Evolutionary conservation across 2,888 invertebrate species (phyloP).

Genomic region (Charanyca ferruginea): DNA sequence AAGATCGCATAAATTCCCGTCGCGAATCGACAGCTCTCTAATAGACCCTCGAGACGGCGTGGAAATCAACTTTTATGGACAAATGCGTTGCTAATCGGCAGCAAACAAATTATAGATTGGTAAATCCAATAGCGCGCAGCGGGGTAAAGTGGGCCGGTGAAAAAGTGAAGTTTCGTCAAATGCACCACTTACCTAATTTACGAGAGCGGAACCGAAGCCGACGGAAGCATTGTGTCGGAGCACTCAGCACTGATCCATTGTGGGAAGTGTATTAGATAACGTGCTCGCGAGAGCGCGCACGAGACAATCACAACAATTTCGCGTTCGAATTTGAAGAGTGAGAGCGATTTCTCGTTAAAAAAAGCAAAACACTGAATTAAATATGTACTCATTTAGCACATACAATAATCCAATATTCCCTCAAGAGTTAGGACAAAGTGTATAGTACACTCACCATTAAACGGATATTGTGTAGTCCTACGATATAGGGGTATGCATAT

Average conservation of each 20-base stretch:
- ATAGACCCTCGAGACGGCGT: conserved; percentile 78
- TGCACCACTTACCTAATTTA: conserved; percentile 89
- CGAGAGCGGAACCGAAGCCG: conserved; percentile 89
- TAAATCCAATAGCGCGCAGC: conserved; percentile 74
- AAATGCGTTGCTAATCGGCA: conserved; percentile 81
- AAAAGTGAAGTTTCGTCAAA: conserved; percentile 90
- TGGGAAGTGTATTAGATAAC: conserved; percentile 86
- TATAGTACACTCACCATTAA: neutral
- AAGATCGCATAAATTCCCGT: conserved; percentile 78
- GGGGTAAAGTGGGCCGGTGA: conserved; percentile 80
- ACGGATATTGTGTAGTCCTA: neutral
- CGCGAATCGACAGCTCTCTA: conserved; percentile 78
- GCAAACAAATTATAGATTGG: conserved; percentile 82
- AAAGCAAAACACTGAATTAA: conserved; percentile 38
- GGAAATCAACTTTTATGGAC: conserved; percentile 81
- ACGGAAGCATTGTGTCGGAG: conserved; percentile 84
- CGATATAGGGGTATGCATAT: neutral
- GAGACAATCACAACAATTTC: conserved; percentile 83
- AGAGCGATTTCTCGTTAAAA: conserved; percentile 72
- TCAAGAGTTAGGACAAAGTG: neutral
- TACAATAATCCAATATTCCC: neutral
- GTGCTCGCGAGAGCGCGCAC: conserved; percentile 81
- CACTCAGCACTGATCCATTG: conserved; percentile 80
- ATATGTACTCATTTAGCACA: conserved; percentile 6
- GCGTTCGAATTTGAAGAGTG: conserved; percentile 80